phyloP scores from a whole-genome alignment of 2,113 vertebrate species.

The Vulpes vulpes region DNA sequence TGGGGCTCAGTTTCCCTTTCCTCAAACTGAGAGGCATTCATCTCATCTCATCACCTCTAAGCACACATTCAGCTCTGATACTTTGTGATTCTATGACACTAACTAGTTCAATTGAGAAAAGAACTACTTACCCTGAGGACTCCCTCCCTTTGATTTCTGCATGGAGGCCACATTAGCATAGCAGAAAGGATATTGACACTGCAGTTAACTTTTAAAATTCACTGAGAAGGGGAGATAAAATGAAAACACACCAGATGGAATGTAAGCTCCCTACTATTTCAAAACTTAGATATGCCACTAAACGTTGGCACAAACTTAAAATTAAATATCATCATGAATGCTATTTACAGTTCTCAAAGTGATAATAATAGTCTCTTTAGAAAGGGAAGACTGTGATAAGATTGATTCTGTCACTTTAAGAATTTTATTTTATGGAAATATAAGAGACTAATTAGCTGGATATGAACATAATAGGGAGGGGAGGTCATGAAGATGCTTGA shows the following conservation, averaged over 20 bases:
- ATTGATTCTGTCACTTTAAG: constrained; percentile 12
- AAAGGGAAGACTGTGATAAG: constrained; percentile 33
- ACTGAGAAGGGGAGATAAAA: constrained; percentile 68
- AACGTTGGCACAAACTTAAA: constrained; percentile 65
- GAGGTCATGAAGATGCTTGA: neutral
- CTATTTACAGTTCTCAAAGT: constrained; percentile 68
- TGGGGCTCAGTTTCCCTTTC: constrained; percentile 32
- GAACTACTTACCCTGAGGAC: constrained; percentile 63
- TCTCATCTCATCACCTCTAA: constrained; percentile 23
- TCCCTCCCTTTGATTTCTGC: constrained; percentile 68
- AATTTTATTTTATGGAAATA: constrained; percentile 63
- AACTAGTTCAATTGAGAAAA: constrained; percentile 43
- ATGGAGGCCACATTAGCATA: constrained; percentile 59
- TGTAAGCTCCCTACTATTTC: constrained; percentile 73
- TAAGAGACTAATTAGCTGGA: constrained; percentile 70
- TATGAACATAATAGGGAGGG: constrained; percentile 56
- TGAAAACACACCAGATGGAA: constrained; percentile 76
- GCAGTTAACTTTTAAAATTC: constrained; percentile 66
- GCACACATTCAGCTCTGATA: neutral
- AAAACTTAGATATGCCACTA: constrained; percentile 71
- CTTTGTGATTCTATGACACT: neutral
- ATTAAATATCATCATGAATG: constrained; percentile 62
- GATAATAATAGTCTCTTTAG: constrained; percentile 49
- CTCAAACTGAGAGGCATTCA: neutral
- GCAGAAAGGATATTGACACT: constrained; percentile 60